phyloP scores from a whole-genome alignment of 2,113 vertebrate species.

The Daubentonia madagascariensis region DNA sequence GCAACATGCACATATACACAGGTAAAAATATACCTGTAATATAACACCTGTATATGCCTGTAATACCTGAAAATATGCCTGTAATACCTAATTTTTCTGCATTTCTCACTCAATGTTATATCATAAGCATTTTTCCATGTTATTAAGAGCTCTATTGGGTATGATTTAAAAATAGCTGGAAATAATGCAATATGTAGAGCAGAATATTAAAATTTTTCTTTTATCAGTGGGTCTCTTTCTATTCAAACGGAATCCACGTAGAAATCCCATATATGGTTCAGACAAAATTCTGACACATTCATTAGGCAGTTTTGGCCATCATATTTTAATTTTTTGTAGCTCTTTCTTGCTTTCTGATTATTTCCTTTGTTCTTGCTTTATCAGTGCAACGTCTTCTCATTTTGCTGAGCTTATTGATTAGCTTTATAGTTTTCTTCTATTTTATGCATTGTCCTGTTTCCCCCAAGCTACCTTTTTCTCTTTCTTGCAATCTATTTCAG shows the following conservation, averaged over 20 bases:
- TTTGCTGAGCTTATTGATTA: not conserved
- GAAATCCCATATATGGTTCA: not conserved
- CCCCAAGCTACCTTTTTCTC: not conserved
- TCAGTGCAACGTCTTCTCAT: not conserved
- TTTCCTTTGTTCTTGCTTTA: not conserved
- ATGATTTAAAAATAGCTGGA: not conserved
- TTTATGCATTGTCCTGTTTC: not conserved
- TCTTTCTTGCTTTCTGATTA: not conserved
- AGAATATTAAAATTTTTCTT: not conserved
- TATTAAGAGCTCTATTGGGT: not conserved
- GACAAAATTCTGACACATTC: not conserved
- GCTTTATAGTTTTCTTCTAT: not conserved
- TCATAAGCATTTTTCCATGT: not conserved
- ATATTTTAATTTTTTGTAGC: not conserved
- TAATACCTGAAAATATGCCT: not conserved
- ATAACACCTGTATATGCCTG: not conserved
- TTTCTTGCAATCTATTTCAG: not conserved
- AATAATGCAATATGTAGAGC: not conserved
- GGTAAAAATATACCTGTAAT: not conserved
- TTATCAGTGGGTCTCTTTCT: not conserved
- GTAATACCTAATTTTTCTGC: not conserved
- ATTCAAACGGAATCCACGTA: not conserved
- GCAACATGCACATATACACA: not conserved
- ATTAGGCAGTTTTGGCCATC: not conserved
- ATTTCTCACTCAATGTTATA: not conserved